These are phyloP conservation scores for Solen grandis DNA, from an alignment of 1,140 invertebrate genomes.

Conservation along the genomic window DNA sequence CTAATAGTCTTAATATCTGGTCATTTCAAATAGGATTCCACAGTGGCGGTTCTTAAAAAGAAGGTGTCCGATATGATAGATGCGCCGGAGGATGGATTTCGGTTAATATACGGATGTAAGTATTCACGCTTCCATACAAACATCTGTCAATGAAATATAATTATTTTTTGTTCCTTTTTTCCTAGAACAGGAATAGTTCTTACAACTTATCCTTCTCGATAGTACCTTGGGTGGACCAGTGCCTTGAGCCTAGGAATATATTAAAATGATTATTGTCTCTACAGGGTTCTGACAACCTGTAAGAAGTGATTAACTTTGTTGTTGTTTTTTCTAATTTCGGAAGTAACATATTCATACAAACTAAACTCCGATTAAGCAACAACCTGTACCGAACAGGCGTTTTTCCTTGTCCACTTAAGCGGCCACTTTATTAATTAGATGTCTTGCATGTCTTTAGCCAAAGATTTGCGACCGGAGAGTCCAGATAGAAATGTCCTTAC, in stretches of 20 bases:
- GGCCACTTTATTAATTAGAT: neutral
- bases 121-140: neutral
- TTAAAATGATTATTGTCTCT: neutral
- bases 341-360: too few species aligned
- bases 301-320: neutral
- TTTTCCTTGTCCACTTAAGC: too few species aligned
- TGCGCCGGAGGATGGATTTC: neutral
- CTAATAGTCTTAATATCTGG: neutral
- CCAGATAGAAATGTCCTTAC: neutral
- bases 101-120: slow-evolving; percentile 24
- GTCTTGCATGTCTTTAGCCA: slow-evolving; percentile 3
- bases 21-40: slow-evolving; percentile 23
- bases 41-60: slow-evolving; percentile 2
- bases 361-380: too few species aligned
- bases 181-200: too few species aligned
- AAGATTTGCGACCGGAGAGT: slow-evolving; percentile 34
- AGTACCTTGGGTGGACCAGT: neutral
- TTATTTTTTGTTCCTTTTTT: too few species aligned
- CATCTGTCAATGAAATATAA: neutral
- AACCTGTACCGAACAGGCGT: too few species aligned
- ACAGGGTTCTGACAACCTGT: neutral
- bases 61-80: slow-evolving; percentile 10
- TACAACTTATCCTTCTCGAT: too few species aligned
- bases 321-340: too few species aligned
- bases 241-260: neutral